Evolutionary conservation across 1,140 invertebrate species (phyloP), one percentile per base, ranked within the genome.

Genomic region (Drosophila tani): DNA sequence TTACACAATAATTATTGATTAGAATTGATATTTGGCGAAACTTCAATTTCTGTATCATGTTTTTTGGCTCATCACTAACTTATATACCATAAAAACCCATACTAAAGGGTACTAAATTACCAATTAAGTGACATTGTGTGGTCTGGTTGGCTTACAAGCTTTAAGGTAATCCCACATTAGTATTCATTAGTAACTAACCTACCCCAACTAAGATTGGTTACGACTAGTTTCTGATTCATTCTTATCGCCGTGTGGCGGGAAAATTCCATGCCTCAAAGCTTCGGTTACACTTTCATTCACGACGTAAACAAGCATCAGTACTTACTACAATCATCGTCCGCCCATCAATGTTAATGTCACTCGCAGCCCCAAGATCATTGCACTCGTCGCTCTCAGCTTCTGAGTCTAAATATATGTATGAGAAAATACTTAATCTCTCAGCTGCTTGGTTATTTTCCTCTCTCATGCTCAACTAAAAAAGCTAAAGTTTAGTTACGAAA

Each of bases 281-380:
- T 55, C 40, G 55, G 59, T 65, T 64, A 75, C 63, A 65, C 43
- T 68, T 53, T 57, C 58, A 74, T 50, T 74, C 43, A 49, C 56
- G 57, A 45, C 45, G 57, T 55, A 68, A 66, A 60, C 57, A 76
- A 41, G 43, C 64, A 11, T 35, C 41, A 50, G 51, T 55, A 14
- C 32, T 21, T 24, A 29, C 27, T 55, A 79, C 56, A 78, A 66
- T 41, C 65, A 63, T 35, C 65, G 59, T 35, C 29, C 21, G 41
- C 41, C 12, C 17, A 67, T 60, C 81, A 83, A 82, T 83, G 81
- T 83, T 82, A 82, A 82, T 82, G 75, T 67, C 75, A 51, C 51
- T 41, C n/a, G 45, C 46, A 69, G 70, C 45, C 17, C 9, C 47
- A 57, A 82, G 80, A 82, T 82, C 80, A 82, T 57, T 82, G 80